Evolutionary conservation across 2,113 vertebrate genomes (phyloP).

Genomic region (Zosterops pallidus): DNA sequence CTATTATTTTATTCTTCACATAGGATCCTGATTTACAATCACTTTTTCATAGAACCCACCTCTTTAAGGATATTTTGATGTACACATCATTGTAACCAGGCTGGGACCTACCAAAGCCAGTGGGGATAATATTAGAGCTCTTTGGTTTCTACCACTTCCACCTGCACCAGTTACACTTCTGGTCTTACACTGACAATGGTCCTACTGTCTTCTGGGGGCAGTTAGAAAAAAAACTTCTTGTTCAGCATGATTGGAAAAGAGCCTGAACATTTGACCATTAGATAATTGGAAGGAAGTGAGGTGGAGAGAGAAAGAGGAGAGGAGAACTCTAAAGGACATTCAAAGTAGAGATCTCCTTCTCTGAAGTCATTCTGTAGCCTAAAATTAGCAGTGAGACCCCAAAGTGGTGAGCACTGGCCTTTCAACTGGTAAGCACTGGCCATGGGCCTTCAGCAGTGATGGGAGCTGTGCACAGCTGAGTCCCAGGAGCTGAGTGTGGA

Average conservation of each 20-base stretch:
- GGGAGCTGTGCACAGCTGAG: neutral
- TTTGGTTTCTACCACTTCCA: neutral
- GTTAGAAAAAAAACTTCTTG: neutral
- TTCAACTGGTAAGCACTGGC: neutral
- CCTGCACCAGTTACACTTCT: neutral
- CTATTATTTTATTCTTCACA: neutral
- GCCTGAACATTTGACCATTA: neutral
- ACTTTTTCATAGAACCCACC: neutral
- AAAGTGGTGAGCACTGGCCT: neutral
- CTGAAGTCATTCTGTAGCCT: neutral
- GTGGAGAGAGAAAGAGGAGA: neutral
- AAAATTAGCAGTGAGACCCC: neutral
- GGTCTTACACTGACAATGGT: neutral
- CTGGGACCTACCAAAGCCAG: neutral
- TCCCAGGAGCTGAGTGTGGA: no score
- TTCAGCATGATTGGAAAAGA: neutral
- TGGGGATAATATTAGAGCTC: neutral
- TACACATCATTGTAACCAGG: neutral
- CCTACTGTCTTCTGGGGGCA: neutral
- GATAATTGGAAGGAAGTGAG: neutral
- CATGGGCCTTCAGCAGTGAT: neutral
- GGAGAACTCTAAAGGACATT: neutral
- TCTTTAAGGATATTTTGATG: neutral
- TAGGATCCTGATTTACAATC: neutral
- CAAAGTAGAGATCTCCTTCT: neutral